Percentiles rank a stretch among this genome's conserved stretches.
Conservation (phyloP, 2,797 vertebrate species). For the Yasuhikotakia modesta region DNA sequence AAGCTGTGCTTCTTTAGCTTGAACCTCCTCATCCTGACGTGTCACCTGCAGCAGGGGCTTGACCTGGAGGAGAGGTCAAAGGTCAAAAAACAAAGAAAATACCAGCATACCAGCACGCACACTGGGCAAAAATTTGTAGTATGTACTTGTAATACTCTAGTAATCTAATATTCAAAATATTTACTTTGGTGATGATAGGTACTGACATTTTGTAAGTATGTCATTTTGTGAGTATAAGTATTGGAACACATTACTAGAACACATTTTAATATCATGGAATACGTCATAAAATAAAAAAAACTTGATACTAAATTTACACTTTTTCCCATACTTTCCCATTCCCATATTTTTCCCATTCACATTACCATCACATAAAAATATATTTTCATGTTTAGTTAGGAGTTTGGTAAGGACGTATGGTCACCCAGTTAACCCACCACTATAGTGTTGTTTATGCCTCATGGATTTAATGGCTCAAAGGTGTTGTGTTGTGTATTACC, state of each 20-base stretch:
- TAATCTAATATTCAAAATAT: background rate
- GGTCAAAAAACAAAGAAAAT: slow-evolving; percentile 4
- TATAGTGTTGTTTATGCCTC: background rate
- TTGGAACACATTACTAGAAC: background rate
- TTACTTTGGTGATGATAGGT: background rate
- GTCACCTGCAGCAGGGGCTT: slow-evolving; percentile 91
- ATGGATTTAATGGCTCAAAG: background rate
- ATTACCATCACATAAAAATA: too few relatives aligned
- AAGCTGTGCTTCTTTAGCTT: slow-evolving; percentile 81
- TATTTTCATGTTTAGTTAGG: too few relatives aligned
- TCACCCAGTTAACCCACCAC: background rate
- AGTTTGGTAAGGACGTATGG: too few relatives aligned
- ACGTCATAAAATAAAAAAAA: too few relatives aligned
- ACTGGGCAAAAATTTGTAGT: background rate
- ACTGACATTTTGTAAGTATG: background rate
- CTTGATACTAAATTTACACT: too few relatives aligned
- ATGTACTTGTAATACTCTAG: too few relatives aligned
- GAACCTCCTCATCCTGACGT: slow-evolving; percentile 90
- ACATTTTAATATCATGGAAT: background rate
- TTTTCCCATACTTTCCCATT: too few relatives aligned
- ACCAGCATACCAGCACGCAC: background rate
- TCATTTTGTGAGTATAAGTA: background rate
- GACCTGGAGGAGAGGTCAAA: slow-evolving; percentile 74
- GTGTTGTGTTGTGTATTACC: slow-evolving; percentile 67
- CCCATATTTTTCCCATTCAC: too few relatives aligned